These are phyloP conservation scores for Microtus oregoni DNA, from an alignment of 2,113 vertebrate species.

Conservation along the genomic window DNA sequence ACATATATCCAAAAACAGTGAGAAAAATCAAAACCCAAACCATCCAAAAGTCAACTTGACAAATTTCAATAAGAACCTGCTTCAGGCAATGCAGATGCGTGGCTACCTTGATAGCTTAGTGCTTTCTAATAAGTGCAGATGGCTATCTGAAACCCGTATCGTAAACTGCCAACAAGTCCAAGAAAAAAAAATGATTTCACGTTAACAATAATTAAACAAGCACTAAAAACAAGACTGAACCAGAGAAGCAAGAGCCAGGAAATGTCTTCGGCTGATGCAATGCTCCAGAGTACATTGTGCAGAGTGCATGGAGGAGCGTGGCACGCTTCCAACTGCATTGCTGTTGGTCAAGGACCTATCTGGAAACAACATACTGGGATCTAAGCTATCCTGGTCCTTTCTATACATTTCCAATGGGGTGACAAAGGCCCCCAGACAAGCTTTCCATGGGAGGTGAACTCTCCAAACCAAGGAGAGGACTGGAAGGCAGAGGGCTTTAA, in stretches of 20 bases:
- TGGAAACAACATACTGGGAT: too few relatives aligned
- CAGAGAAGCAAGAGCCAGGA: conserved; percentile 34
- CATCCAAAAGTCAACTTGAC: conserved; percentile 48
- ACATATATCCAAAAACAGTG: conserved; percentile 18
- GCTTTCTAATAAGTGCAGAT: conserved; percentile 73
- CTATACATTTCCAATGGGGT: neutral
- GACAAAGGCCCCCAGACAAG: fast-evolving
- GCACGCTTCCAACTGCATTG: neutral
- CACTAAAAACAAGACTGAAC: conserved; percentile 53
- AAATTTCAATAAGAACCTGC: neutral
- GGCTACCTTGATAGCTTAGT: conserved; percentile 56
- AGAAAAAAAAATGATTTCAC: conserved; percentile 81
- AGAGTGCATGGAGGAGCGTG: neutral
- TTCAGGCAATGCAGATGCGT: neutral
- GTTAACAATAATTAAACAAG: conserved; percentile 83
- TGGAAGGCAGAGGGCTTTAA: neutral
- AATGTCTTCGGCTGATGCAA: conserved; percentile 4
- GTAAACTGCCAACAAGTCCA: conserved; percentile 86
- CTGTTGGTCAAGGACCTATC: neutral
- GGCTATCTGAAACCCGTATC: conserved; percentile 71
- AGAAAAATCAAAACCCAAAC: conserved; percentile 25
- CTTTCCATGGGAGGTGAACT: neutral
- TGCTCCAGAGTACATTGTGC: too few relatives aligned
- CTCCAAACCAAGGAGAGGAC: neutral
- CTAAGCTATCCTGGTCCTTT: neutral